Evolutionary conservation across 1,140 invertebrate genomes (phyloP).

Genomic region (Megathymus violae): DNA sequence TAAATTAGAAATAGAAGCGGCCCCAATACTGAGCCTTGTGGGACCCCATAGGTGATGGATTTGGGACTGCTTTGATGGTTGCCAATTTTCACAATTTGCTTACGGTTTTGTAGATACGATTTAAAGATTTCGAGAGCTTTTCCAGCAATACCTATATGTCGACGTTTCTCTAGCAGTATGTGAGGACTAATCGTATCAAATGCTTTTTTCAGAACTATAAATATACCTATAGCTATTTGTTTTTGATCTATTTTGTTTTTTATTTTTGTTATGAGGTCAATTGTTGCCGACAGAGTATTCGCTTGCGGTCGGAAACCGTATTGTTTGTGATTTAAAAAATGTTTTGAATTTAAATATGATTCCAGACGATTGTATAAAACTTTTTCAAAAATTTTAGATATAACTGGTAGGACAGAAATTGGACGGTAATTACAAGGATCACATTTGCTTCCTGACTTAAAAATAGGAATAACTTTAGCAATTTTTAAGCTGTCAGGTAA

Average conservation of each 20-base stretch:
- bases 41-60: no score
- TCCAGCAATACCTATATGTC: neutral
- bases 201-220: no score
- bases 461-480: neutral
- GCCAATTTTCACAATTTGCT: neutral
- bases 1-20: neutral
- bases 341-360: neutral
- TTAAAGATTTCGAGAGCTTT: no score
- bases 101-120: no score
- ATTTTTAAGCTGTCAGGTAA: neutral
- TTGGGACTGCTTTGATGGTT: neutral
- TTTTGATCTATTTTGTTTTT: conserved; percentile 33
- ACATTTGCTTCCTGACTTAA: neutral
- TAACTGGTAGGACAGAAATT: neutral
- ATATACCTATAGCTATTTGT: neutral
- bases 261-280: conserved; percentile 35
- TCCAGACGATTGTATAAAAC: neutral
- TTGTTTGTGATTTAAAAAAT: neutral
- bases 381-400: neutral
- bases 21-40: no score
- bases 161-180: neutral
- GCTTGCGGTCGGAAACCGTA: conserved; percentile 18
- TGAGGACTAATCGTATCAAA: neutral
- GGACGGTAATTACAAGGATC: neutral
- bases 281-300: conserved; percentile 11